Conservation (phyloP, 2,113 vertebrate genomes). For the Cygnus buccinator region DNA sequence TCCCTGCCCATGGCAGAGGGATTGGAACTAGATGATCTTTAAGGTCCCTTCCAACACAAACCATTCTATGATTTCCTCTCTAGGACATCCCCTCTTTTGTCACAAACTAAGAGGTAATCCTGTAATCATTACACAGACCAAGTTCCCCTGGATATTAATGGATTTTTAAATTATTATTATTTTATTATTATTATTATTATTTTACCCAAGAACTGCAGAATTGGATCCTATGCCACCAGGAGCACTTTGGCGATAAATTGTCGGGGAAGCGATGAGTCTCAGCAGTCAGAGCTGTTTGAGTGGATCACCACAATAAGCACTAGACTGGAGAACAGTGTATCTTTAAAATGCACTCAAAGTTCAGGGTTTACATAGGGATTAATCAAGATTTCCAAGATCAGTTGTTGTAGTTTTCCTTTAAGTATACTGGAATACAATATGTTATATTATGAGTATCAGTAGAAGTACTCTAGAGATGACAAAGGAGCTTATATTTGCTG, state of each 20-base stretch:
- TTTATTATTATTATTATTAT: background rate
- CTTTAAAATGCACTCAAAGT: background rate
- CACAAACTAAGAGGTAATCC: background rate
- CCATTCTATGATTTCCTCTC: background rate
- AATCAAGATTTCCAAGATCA: background rate
- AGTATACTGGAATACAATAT: background rate
- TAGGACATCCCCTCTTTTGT: background rate
- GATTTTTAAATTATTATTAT: background rate
- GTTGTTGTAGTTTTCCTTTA: background rate
- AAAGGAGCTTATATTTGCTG: background rate
- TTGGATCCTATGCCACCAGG: background rate
- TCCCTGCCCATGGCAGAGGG: no score
- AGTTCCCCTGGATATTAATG: background rate
- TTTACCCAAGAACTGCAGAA: background rate
- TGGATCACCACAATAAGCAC: background rate
- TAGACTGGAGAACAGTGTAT: accelerated
- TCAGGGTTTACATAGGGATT: background rate
- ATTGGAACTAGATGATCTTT: no score
- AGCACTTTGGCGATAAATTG: background rate
- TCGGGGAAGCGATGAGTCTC: background rate
- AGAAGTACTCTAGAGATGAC: background rate
- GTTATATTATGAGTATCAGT: background rate
- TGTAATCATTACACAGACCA: background rate
- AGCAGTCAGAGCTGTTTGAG: background rate
- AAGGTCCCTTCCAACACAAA: no score